Base-by-base conservation (phyloP, 2,797 vertebrate species). In the Clarias platycephalus region DNA sequence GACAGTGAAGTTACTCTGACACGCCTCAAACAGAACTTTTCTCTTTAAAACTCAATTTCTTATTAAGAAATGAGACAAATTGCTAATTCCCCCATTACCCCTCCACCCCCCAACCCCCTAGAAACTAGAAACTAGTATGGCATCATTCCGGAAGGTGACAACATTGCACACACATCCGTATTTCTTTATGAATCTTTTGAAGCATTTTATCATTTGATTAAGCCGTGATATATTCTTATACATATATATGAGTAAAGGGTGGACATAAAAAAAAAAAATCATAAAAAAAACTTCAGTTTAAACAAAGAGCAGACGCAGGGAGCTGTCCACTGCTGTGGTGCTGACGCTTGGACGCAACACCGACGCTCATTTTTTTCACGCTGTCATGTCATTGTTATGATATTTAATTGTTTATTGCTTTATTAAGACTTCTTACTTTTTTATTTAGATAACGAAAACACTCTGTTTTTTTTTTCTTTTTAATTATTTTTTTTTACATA, bases 1-100 rank as follows among this genome's bases (percentile, higher is more conserved):
- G 93, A 95, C 95, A 95, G 96, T 95, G 95, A 95, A 94, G 95
- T 96, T 96, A 94, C 93, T 95, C 94, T 93, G 95, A 94, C 93
- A 91, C 79, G 79, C 91, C 88, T 66, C 85, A 91, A 86, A 91
- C 91, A 86, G 89, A 94, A 95, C 93, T 95, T 95, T 93, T 90
- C 77, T 20, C 71, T 44, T 85, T 76, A 78, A 87, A 87, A 86
- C 81, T 77, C 82, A 82, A 79, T 86, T 85, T 88, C 85, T 71
- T 60, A 84, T 71, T 60, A 84, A 72, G 62, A 84, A 86, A 89
- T 75, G 34, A 31, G 88, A 89, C 84, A 89, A 91, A 90, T 90
- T 90, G 89, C 88, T 77, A 88, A 91, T 87, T 88, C 91, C 16
- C 0, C 1, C n/a, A 34, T 34, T 34, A 34, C 34, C 34, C 34